Evolutionary conservation across 2,113 vertebrate genomes (phyloP), one percentile per base, ranked within the genome.

Genomic region (Dipodomys merriami): DNA sequence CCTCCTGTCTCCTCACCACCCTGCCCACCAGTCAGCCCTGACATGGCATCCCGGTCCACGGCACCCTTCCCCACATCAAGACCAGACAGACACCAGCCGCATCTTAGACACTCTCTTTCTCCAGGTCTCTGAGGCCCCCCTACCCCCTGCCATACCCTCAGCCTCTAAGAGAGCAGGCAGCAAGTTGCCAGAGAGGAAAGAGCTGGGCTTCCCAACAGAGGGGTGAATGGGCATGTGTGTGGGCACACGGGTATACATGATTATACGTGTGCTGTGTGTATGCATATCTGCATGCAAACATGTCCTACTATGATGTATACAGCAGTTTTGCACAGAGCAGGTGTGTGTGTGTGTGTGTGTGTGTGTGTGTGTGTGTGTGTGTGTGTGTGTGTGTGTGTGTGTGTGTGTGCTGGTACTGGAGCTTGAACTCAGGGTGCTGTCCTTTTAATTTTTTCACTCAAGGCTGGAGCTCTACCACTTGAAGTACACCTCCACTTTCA

Each of bases 241-340:
- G 30, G 27, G 7, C 4, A 1, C n/a, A 20, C 23, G 8, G 7
- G 8, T 3, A 1, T 5, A 13, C 5, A 25, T 57, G 23, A 1
- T 13, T 19, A 85, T 10, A 53, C 5, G 7, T 1, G 5, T 8
- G n/a, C 53, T n/a, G 22, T 69, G 88, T 10, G 69, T 20, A 1
- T 6, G 8, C 30, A 1, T 11, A 60, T 23, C 25, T 16, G 1
- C 29, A 25, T 35, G 20, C 53, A 57, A 57, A 57, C 53, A 57
- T 57, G 53, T 57, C 53, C 73, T 23, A 5, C 72, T 0, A 8
- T 9, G 30, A n/a, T 12, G 9, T 18, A 6, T 1, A 0, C 0
- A 8, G 16, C n/a, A 49, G 78, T 27, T 8, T 87, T 30, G 0
- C 2, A 33, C 29, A 3, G 20, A 81, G 67, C 20, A 57, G 67